phyloP scores from a whole-genome alignment of 1,140 invertebrate species.

The Drosophila ananassae region DNA sequence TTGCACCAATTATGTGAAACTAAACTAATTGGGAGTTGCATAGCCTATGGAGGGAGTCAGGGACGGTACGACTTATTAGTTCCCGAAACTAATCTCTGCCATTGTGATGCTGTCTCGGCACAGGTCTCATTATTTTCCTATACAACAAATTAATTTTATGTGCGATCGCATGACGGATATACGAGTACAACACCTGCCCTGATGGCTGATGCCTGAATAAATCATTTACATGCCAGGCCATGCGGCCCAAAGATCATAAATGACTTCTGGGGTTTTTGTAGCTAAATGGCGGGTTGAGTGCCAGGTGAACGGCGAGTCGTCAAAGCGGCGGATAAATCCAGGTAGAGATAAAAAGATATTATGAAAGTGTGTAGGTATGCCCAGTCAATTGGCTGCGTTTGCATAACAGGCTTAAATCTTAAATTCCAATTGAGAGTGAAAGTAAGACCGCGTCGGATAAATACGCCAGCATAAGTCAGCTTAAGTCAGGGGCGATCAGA shows the following conservation, averaged over 20 bases:
- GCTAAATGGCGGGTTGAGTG: slow-evolving; percentile 39
- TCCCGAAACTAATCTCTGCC: slow-evolving; percentile 46
- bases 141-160: slow-evolving; percentile 40
- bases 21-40: slow-evolving; percentile 11
- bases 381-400: slow-evolving; percentile 46
- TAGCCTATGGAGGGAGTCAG: neutral
- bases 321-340: slow-evolving; percentile 37
- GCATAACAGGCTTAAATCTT: slow-evolving; percentile 58
- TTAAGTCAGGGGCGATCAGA: neutral
- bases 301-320: slow-evolving; percentile 70
- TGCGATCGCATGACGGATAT: slow-evolving; percentile 26
- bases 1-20: slow-evolving; percentile 27
- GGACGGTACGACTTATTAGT: slow-evolving; percentile 9
- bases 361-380: slow-evolving; percentile 31
- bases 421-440: slow-evolving; percentile 56
- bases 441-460: slow-evolving; percentile 32
- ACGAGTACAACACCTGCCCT: slow-evolving; percentile 16
- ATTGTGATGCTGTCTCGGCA: slow-evolving; percentile 49
- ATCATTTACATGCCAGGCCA: slow-evolving; percentile 24
- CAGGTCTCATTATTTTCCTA: slow-evolving; percentile 35
- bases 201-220: slow-evolving; percentile 4
- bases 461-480: neutral
- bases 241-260: slow-evolving; percentile 46
- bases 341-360: slow-evolving; percentile 20
- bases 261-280: slow-evolving; percentile 60